A percentile compares a stretch with the other conserved stretches of the same genome.
phyloP scores from a whole-genome alignment of 2,113 vertebrate species.

The Pelodiscus sinensis region DNA sequence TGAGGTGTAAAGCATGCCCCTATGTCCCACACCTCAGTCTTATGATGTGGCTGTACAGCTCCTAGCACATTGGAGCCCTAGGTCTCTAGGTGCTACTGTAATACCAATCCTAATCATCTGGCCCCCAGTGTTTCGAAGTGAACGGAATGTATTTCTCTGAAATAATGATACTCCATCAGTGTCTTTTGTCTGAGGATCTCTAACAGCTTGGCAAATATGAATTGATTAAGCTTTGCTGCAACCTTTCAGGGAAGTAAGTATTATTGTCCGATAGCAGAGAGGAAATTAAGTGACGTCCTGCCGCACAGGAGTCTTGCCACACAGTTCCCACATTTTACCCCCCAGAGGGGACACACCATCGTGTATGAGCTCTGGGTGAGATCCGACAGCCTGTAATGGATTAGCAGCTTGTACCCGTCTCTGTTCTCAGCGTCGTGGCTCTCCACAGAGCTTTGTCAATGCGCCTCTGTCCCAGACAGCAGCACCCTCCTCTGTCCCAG shows the following conservation, averaged over 20 bases:
- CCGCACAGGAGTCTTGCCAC: background rate
- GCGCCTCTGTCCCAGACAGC: too few relatives aligned
- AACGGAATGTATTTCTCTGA: background rate
- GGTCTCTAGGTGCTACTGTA: background rate
- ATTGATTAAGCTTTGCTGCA: background rate
- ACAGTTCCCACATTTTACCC: background rate
- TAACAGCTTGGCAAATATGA: background rate
- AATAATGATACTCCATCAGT: background rate
- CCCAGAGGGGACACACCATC: background rate
- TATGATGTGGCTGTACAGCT: background rate
- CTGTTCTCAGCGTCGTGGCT: background rate
- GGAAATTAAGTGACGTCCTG: background rate
- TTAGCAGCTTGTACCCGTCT: background rate
- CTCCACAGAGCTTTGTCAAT: background rate
- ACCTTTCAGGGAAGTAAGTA: background rate
- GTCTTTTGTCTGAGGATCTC: background rate
- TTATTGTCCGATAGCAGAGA: background rate
- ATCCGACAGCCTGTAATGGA: background rate
- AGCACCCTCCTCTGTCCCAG: background rate
- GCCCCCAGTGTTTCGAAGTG: background rate
- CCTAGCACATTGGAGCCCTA: background rate
- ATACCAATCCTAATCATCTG: background rate
- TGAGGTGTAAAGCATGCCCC: too few relatives aligned
- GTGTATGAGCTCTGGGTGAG: background rate
- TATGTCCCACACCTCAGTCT: background rate